A percentile compares a stretch with the other conserved stretches of the same genome.
Conservation (phyloP, 92 coral and sea anemone species). For the Palythoa grandis region DNA sequence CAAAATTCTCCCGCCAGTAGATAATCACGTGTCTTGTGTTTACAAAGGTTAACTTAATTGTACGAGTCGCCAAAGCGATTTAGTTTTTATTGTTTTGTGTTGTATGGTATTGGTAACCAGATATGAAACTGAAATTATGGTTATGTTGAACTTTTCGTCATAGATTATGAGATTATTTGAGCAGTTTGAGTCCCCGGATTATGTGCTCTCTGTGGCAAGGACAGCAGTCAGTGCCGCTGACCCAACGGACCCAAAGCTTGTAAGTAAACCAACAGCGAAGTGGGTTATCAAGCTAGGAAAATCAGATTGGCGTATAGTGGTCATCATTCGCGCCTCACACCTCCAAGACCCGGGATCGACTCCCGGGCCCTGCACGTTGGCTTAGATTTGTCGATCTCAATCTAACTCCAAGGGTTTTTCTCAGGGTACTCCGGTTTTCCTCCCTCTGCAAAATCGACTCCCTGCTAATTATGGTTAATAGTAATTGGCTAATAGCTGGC, state of each 20-base stretch:
- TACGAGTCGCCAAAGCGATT: neutral
- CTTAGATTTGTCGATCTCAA: too few species aligned
- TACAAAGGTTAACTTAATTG: neutral
- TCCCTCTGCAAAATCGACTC: too few species aligned
- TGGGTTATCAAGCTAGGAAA: too few species aligned
- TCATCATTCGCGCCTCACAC: too few species aligned
- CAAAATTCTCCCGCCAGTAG: neutral
- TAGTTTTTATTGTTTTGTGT: neutral
- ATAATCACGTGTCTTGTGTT: neutral
- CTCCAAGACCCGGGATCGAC: too few species aligned
- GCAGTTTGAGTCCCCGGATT: conserved; percentile 93
- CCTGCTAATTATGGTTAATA: too few species aligned
- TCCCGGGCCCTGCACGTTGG: too few species aligned
- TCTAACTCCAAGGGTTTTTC: too few species aligned
- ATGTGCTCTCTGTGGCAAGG: conserved; percentile 83
- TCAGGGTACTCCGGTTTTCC: too few species aligned
- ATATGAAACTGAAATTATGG: neutral
- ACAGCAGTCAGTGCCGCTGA: conserved; percentile 83
- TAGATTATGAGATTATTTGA: conserved; percentile 97
- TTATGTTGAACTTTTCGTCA: neutral
- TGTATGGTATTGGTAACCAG: neutral
- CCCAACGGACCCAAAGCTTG: conserved; percentile 83
- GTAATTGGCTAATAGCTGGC: too few species aligned
- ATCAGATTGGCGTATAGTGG: too few species aligned
- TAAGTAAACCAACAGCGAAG: conserved; percentile 48